Evolutionary conservation across 2,888 invertebrate genomes (phyloP).

Genomic region (Tenthredo mesomela): DNA sequence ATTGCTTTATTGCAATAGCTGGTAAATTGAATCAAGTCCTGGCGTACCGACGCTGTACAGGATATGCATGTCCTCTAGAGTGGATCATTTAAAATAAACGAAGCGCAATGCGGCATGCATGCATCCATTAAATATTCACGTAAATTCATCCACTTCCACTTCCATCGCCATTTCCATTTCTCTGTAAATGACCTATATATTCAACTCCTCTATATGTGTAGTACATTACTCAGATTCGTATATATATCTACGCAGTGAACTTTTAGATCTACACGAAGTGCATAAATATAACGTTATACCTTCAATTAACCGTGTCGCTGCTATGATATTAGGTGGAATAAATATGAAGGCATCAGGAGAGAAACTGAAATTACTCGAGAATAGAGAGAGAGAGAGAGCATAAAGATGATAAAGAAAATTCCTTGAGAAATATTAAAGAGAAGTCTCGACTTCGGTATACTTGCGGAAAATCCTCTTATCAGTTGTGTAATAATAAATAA

Average conservation of each 20-base stretch:
- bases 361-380: not conserved
- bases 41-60: not conserved
- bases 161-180: slow-evolving; percentile 6
- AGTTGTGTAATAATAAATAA: not conserved
- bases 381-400: not conserved
- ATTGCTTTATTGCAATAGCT: slow-evolving; percentile 7
- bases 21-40: slow-evolving; percentile 19
- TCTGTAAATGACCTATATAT: slow-evolving; percentile 1
- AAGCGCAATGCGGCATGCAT: slow-evolving; percentile 31
- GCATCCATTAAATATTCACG: slow-evolving; percentile 32
- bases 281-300: not conserved
- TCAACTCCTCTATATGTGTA: not conserved
- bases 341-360: not conserved
- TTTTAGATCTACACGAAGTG: not conserved
- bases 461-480: no score
- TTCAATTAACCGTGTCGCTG: not conserved
- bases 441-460: no score
- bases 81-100: slow-evolving; percentile 41
- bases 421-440: no score
- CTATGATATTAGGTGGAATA: not conserved
- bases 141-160: slow-evolving; percentile 10
- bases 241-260: not conserved
- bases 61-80: slow-evolving; percentile 13
- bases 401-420: not conserved
- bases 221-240: not conserved